A percentile compares a stretch with the other conserved stretches of the same genome.
Evolutionary conservation across 2,797 vertebrate species (phyloP).

Genomic region (Allenopithecus nigroviridis): DNA sequence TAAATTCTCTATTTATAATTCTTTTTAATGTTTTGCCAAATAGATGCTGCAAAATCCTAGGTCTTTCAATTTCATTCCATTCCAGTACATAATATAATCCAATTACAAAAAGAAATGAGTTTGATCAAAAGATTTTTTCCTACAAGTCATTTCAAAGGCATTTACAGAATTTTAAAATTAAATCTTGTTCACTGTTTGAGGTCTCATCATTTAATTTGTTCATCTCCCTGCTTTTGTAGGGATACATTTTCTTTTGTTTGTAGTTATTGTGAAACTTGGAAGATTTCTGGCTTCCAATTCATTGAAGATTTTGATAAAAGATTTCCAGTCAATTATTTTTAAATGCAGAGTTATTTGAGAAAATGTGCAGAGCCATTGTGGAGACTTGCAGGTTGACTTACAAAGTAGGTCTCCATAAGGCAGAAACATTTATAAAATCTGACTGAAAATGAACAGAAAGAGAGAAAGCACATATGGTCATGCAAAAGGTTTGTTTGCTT

Average conservation of each 20-base stretch:
- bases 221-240: background rate
- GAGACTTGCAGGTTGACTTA: background rate
- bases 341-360: background rate
- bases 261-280: constrained; percentile 30
- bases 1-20: constrained; percentile 50
- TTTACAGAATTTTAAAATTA: constrained; percentile 65
- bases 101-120: constrained; percentile 43
- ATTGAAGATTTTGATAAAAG: constrained; percentile 47
- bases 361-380: background rate
- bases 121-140: constrained; percentile 66
- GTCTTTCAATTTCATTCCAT: constrained; percentile 59
- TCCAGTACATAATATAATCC: constrained; percentile 60
- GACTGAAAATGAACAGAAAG: background rate
- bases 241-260: constrained; percentile 48
- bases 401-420: background rate
- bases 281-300: constrained; percentile 17
- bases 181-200: constrained; percentile 37
- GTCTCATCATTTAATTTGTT: constrained; percentile 58
- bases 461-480: background rate
- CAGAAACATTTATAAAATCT: background rate
- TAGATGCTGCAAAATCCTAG: constrained; percentile 50
- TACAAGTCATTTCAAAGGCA: constrained; percentile 37
- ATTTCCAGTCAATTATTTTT: background rate
- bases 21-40: constrained; percentile 64
- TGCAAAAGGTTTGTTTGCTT: background rate